phyloP scores from a whole-genome alignment of 1,140 invertebrate genomes.

The Trinorchestia longiramus region DNA sequence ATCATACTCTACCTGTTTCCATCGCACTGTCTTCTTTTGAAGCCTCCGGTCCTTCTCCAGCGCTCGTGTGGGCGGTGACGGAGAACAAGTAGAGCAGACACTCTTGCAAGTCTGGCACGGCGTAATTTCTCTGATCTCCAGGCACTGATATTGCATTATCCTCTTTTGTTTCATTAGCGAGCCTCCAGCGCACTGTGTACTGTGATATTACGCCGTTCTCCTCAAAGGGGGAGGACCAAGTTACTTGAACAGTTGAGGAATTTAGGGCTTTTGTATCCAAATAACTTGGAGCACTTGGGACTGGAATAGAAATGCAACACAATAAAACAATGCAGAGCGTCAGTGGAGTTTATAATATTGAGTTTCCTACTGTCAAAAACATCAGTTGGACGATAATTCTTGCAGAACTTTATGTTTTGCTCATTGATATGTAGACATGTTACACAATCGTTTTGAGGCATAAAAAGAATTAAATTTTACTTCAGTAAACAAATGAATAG shows the following conservation, averaged over 20 bases:
- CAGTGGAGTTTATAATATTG: background rate
- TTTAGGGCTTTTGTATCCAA: background rate
- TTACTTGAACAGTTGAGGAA: background rate
- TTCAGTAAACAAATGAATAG: no score
- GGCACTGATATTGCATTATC: background rate
- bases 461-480: no score
- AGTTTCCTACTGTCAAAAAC: background rate
- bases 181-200: background rate
- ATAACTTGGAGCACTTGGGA: background rate
- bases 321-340: background rate
- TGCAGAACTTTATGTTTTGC: no score
- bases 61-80: background rate
- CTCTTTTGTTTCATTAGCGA: background rate
- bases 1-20: background rate
- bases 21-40: background rate
- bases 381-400: background rate
- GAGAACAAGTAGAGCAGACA: background rate
- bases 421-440: no score
- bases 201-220: background rate
- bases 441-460: no score
- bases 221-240: background rate
- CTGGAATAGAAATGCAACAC: background rate
- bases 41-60: background rate
- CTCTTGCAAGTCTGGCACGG: background rate
- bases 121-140: background rate